phyloP scores from a whole-genome alignment of 2,113 vertebrate species.

The Spea multiplicata region DNA sequence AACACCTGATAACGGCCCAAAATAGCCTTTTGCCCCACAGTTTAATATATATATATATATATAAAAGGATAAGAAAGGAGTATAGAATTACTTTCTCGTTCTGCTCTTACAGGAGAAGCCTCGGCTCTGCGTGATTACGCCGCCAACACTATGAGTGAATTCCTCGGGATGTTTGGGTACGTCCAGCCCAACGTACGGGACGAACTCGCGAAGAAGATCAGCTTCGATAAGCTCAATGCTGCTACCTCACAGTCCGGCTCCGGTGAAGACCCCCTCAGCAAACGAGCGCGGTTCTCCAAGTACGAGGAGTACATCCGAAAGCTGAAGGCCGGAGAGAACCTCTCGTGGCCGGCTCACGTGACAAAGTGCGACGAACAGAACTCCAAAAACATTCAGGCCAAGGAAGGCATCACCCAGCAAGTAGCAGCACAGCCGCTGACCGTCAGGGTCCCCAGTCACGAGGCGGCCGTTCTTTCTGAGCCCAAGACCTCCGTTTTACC shows the following conservation, averaged over 20 bases:
- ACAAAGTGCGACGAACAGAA: conserved; percentile 79
- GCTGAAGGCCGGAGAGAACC: conserved; percentile 89
- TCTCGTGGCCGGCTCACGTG: conserved; percentile 82
- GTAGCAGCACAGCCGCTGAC: conserved; percentile 66
- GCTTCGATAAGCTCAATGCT: conserved; percentile 89
- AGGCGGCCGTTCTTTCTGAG: conserved; percentile 77
- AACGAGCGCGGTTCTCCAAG: conserved; percentile 93
- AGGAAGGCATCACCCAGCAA: conserved; percentile 53
- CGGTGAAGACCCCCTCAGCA: conserved; percentile 77
- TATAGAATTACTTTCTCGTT: conserved; percentile 2
- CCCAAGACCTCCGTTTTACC: conserved; percentile 83
- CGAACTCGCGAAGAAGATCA: conserved; percentile 93
- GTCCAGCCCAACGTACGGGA: conserved; percentile 92
- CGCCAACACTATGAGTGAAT: conserved; percentile 96
- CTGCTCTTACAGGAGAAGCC: conserved; percentile 75
- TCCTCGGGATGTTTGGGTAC: conserved; percentile 97
- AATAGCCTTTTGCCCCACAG: no score
- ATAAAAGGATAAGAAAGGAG: no score
- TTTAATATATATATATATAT: no score
- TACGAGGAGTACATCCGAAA: conserved; percentile 98
- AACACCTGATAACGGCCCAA: no score
- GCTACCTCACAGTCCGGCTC: conserved; percentile 76
- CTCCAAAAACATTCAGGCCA: conserved; percentile 74
- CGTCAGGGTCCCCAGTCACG: conserved; percentile 66
- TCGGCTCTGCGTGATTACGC: conserved; percentile 90